Conservation (phyloP, 2,888 invertebrate genomes). For the Lagria hirta region DNA sequence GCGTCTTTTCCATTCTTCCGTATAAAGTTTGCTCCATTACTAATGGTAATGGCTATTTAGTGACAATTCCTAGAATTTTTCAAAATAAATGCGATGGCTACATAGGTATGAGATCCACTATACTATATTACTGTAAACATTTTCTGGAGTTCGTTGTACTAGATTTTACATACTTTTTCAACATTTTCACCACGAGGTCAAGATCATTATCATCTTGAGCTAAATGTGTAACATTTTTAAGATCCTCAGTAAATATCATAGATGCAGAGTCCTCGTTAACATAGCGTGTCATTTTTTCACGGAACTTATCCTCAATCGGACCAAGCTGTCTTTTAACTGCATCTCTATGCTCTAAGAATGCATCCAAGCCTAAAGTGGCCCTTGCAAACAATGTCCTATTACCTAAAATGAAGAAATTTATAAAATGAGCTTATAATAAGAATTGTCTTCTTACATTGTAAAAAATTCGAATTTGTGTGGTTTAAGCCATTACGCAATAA, state of each 20-base stretch:
- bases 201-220: constrained; percentile 65
- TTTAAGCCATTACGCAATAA: no score
- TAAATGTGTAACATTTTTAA: constrained; percentile 78
- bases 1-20: no score
- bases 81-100: no score
- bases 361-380: constrained; percentile 63
- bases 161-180: constrained; percentile 61
- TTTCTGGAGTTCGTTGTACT: no score
- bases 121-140: no score
- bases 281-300: constrained; percentile 69
- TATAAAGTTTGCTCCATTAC: no score
- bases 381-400: constrained; percentile 59
- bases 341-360: constrained; percentile 59
- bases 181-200: constrained; percentile 66
- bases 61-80: no score
- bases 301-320: constrained; percentile 66
- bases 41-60: no score
- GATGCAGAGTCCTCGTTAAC: constrained; percentile 58
- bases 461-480: no score
- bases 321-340: constrained; percentile 62
- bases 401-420: constrained; percentile 26
- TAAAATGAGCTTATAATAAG: constrained; percentile 12
- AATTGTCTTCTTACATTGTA: no score
- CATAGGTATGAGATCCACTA: no score
- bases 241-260: constrained; percentile 82